These are phyloP conservation scores for Drosophila burlai DNA, from an alignment of 1,140 invertebrate genomes.

Conservation along the genomic window DNA sequence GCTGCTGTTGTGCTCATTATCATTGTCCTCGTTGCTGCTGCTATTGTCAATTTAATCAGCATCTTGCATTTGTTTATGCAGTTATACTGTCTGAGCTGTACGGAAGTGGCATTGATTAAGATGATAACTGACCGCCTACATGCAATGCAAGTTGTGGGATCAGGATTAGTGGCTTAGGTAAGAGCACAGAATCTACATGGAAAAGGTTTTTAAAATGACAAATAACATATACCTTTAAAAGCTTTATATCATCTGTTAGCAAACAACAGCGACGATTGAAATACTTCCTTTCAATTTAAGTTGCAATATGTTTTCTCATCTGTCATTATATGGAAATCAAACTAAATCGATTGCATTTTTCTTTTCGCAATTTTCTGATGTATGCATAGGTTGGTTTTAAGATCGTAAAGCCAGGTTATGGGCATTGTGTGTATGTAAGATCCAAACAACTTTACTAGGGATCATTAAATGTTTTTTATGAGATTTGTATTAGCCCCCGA, in stretches of 20 bases:
- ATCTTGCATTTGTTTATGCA: conserved; percentile 70
- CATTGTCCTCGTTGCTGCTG: conserved; percentile 41
- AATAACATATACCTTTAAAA: not conserved
- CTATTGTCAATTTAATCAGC: conserved; percentile 66
- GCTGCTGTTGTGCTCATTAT: conserved; percentile 12
- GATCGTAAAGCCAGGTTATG: conserved; percentile 1
- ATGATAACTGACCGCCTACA: conserved; percentile 14
- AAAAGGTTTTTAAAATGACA: not conserved
- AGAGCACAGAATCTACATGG: not conserved
- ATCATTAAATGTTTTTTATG: conserved; percentile 46
- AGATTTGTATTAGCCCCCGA: conserved; percentile 32
- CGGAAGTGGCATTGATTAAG: conserved; percentile 11
- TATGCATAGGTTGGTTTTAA: not conserved
- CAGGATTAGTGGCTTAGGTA: not conserved
- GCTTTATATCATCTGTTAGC: not conserved
- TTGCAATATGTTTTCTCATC: no score
- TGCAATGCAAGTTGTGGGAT: conserved; percentile 10
- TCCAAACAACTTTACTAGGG: conserved; percentile 39
- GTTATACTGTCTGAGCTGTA: conserved; percentile 27
- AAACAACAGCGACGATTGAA: no score
- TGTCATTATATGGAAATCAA: not conserved
- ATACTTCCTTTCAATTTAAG: not conserved
- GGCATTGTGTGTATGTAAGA: not conserved
- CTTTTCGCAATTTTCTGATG: not conserved
- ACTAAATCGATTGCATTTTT: not conserved